Evolutionary conservation across 2,888 invertebrate species (phyloP), one percentile per base, ranked within the genome.

Genomic region (Drosophila helvetica): DNA sequence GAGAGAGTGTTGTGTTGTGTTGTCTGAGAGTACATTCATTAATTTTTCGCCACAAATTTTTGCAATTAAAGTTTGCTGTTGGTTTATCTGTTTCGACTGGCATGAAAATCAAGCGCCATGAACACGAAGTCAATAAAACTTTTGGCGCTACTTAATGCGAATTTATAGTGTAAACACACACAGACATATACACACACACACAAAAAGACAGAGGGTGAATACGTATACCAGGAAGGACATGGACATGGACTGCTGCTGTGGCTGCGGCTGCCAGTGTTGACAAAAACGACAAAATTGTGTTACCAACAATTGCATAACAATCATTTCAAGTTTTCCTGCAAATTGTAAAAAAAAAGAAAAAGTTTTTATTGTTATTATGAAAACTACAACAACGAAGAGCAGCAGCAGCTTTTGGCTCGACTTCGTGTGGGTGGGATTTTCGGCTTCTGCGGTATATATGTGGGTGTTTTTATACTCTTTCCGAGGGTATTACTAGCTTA

Each of bases 221-320:
- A 38, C 52, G 6, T 7, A 38, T 52, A 27, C 67, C 55, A 19
- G 55, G 54, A 62, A 64, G 68, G 71, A 77, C 66, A 74, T 51
- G 68, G 66, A 52, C 67, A 27, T 69, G 73, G 27, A 7, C 56
- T 62, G 51, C 51, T 22, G 17, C 46, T 52, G 45, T 51, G 45
- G 7, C 10, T 48, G 19, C 12, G 19, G 48, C 50, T 27, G 51
- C 38, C 48, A 48, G 46, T 53, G 78, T 55, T 70, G 84, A 76
- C 77, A 87, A 84, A 84, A 78, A 86, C 81, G 85, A 85, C 88
- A 86, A 86, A 85, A 85, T 85, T 88, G 86, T 84, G 85, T 85
- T 85, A 88, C 85, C 85, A 85, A 86, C 88, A 85, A 85, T 85
- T 85, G 85, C 85, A 85, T 85, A 85, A 85, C 85, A 85, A 85